Base-by-base conservation (phyloP, 2,888 invertebrate genomes). In the Hirtodrosophila alboralis region DNA sequence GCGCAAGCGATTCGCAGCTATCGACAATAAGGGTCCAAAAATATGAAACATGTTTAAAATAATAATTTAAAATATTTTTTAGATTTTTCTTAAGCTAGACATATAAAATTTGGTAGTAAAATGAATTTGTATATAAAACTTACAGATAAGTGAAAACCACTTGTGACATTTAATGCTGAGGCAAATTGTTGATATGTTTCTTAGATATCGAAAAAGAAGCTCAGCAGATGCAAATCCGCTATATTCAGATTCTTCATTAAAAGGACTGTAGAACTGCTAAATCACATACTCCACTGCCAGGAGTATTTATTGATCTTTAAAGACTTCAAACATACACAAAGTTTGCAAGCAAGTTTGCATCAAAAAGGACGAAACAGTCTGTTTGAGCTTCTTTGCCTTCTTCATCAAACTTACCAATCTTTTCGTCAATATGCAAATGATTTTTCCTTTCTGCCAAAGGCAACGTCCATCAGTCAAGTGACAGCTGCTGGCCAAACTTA, bases 401-500 rank as follows among this genome's bases (percentile, higher is more conserved):
- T n/a, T n/a, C n/a, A n/a, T n/a, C n/a, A n/a, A n/a, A n/a, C n/a
- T n/a, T n/a, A n/a, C n/a, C 7, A 40, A 28, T 18, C 13, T 9
- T 41, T 28, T 41, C 14, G 44, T 6, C 60, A 28, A 30, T 36
- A 51, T 62, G 62, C 51, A 59, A 59, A 59, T 51, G 41, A 21
- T 31, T 6, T 56, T 36, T 10, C 3, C 14, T 13, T 28, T n/a
- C n/a, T 26, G 36, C 28, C 13, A 61, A 52, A 36, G 26, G 27
- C 61, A 48, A 41, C 45, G 57, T 40, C 59, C 73, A 66, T 58
- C 53, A 58, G 48, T 66, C 53, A 53, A 56, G 14, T 51, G 49
- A 45, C 33, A 16, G 23, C 44, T 52, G 66, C 38, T 61, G 53
- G 49, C 48, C 58, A 58, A 75, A 74, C 66, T 59, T 33, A 65